Evolutionary conservation across 2,888 invertebrate species (phyloP), one percentile per base, ranked within the genome.

Genomic region (Sisyra terminalis): DNA sequence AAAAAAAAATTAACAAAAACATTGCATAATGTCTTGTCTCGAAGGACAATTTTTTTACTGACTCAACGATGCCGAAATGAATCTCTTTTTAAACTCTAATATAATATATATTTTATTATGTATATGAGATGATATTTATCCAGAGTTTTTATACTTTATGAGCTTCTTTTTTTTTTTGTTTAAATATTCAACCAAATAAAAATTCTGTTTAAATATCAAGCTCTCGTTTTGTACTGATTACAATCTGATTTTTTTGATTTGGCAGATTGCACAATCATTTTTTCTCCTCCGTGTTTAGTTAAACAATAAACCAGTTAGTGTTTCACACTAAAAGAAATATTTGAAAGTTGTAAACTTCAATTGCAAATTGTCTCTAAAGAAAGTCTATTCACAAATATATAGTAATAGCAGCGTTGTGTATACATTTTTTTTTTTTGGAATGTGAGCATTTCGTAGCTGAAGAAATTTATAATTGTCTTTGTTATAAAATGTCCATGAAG

Each of bases 311-410:
- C 24, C 31, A 37, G 34, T 42, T 16, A 42, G 35, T 42, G 35
- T 43, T 43, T 43, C 43, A 43, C 43, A 38, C 15, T 11, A 29
- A 11, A 43, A 31, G 13, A 42, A 8, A 37, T 43, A 43, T 43
- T 43, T 43, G 43, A 43, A 43, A 43, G 43, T 34, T 35, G 24
- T 37, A 43, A 43, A 43, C 37, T 42, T 9, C 14, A 18, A 35
- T 13, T 18, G 17, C 10, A 29, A 13, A 10, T 7, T 13, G 11
- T 24, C 29, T 6, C n/a, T n/a, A n/a, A n/a, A n/a, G n/a, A n/a
- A n/a, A n/a, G n/a, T 10, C 30, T 39, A 18, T 13, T n/a, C 15
- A 17, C 7, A 24, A 24, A 24, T 24, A 24, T 24, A 24, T 24
- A 24, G 24, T 24, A 24, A 24, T 24, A 24, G 24, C 24, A 24